phyloP scores from a whole-genome alignment of 2,888 invertebrate species.

The Apotomis betuletana region DNA sequence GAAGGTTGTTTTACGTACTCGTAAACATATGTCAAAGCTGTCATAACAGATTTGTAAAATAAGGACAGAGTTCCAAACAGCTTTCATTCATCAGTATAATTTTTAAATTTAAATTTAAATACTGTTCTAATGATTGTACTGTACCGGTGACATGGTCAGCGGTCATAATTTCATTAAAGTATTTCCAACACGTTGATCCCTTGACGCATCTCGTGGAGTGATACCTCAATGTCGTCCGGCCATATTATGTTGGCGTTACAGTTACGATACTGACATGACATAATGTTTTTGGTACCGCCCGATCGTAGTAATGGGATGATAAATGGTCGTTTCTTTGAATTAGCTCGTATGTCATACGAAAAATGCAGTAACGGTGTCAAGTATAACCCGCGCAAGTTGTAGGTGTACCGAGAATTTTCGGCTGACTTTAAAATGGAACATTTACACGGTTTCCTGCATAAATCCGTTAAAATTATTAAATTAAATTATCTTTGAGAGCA shows the following conservation, averaged over 20 bases:
- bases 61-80: too few relatives aligned
- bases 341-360: not conserved
- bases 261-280: constrained; percentile 7
- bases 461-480: too few relatives aligned
- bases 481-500: too few relatives aligned
- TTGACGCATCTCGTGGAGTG: constrained; percentile 41
- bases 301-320: constrained; percentile 22
- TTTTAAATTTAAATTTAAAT: not conserved
- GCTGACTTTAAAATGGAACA: too few relatives aligned
- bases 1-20: too few relatives aligned
- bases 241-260: constrained; percentile 17
- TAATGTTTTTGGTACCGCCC: constrained; percentile 23
- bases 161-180: constrained; percentile 43
- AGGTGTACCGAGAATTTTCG: too few relatives aligned
- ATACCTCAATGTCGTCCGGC: constrained; percentile 43
- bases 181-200: constrained; percentile 21
- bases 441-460: too few relatives aligned
- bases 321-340: not conserved
- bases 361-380: not conserved
- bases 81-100: too few relatives aligned
- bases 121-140: not conserved
- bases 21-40: too few relatives aligned
- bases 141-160: constrained; percentile 8
- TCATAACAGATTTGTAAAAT: too few relatives aligned
- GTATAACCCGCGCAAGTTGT: too few relatives aligned